phyloP scores from a whole-genome alignment of 92 coral and sea anemone species.

The Metridium senile region DNA sequence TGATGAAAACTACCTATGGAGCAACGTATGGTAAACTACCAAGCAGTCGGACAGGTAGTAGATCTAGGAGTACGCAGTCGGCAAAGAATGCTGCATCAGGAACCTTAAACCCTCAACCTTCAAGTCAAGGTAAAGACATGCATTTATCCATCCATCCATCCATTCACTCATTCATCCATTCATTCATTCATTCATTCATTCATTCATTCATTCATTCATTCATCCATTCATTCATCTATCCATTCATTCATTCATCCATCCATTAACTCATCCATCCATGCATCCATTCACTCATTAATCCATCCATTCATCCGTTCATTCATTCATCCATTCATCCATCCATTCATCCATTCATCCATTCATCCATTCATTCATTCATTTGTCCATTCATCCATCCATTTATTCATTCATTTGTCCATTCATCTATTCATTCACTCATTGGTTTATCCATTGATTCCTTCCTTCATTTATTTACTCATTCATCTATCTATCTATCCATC shows the following conservation, averaged over 20 bases:
- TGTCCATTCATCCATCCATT: too few species aligned
- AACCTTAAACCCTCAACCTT: not conserved
- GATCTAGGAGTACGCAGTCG: not conserved
- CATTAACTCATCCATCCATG: too few species aligned
- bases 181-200: not conserved
- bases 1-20: constrained; percentile 42
- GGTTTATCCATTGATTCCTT: too few species aligned
- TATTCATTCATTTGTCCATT: too few species aligned
- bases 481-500: not conserved
- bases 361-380: too few species aligned
- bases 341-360: too few species aligned
- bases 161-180: not conserved
- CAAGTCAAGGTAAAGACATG: not conserved
- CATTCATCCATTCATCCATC: too few species aligned
- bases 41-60: not conserved
- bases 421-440: too few species aligned
- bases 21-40: constrained; percentile 24
- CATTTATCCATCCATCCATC: not conserved
- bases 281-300: too few species aligned
- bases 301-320: too few species aligned
- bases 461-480: not conserved
- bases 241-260: too few species aligned
- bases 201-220: not conserved
- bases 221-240: not conserved
- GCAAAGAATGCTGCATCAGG: constrained; percentile 4